Conservation (phyloP, 1,140 invertebrate genomes). For the Trichomalopsis sarcophagae region DNA sequence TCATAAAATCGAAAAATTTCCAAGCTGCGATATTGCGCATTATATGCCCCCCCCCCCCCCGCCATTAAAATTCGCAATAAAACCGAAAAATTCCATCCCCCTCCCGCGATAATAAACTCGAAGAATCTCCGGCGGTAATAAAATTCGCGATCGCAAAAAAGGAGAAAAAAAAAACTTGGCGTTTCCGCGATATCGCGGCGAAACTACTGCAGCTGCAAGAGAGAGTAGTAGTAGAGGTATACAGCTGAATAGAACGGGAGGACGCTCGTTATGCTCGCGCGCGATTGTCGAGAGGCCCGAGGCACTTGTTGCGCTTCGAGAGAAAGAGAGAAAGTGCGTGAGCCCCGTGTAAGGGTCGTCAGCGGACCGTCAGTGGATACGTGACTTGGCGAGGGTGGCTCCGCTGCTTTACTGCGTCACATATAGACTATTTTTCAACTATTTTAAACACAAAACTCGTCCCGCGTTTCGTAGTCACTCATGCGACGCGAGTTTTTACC, state of each 20-base stretch:
- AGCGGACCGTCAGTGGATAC: conserved; percentile 37
- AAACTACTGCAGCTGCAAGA: neutral
- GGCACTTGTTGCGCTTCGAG: conserved; percentile 46
- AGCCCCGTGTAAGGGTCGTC: conserved; percentile 36
- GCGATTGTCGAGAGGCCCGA: conserved; percentile 31
- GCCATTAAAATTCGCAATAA: neutral
- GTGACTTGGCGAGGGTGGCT: conserved; percentile 15
- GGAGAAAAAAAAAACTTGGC: neutral
- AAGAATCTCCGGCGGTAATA: neutral
- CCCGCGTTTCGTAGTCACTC: too few relatives aligned
- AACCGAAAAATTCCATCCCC: neutral
- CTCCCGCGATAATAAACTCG: neutral
- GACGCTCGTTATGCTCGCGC: conserved; percentile 28
- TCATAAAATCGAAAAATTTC: neutral
- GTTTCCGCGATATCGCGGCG: neutral
- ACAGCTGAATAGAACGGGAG: conserved; percentile 23
- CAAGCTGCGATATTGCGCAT: neutral
- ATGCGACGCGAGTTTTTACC: too few relatives aligned
- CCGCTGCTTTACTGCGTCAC: neutral
- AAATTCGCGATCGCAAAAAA: neutral
- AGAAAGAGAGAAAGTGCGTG: neutral
- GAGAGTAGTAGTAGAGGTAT: neutral
- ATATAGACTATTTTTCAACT: neutral
- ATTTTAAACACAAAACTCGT: too few relatives aligned
- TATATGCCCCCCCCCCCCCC: neutral